These are phyloP conservation scores for Platichthys flesus DNA, from an alignment of 2,113 vertebrate species.

Conservation along the genomic window DNA sequence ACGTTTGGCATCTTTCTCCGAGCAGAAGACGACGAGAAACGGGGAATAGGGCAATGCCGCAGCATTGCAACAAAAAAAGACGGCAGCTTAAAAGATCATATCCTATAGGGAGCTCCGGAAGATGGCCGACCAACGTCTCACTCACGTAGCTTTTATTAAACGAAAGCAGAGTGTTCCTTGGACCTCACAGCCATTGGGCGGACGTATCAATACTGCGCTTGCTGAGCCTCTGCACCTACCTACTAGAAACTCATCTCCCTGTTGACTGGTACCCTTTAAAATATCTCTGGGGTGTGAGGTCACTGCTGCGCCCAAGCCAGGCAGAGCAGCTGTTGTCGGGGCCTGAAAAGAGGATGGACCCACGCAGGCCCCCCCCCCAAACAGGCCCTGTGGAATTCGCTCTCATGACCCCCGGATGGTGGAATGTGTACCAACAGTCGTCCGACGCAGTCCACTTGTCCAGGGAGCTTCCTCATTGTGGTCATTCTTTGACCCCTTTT, in stretches of 20 bases:
- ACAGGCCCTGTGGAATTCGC: conserved; percentile 70
- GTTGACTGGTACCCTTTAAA: conserved; percentile 92
- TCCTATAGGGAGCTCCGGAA: conserved; percentile 53
- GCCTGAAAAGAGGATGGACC: conserved; percentile 66
- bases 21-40: conserved; percentile 74
- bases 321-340: conserved; percentile 85
- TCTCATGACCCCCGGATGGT: conserved; percentile 55
- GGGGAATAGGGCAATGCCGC: conserved; percentile 83
- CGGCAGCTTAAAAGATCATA: conserved; percentile 72
- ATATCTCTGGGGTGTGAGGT: conserved; percentile 85
- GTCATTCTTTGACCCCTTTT: conserved; percentile 36
- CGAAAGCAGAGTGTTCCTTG: conserved; percentile 55
- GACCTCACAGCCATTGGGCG: conserved; percentile 72
- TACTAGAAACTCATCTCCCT: conserved; percentile 81
- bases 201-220: conserved; percentile 78
- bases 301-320: conserved; percentile 88
- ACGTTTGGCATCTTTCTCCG: conserved; percentile 88
- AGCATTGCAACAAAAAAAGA: conserved; percentile 81
- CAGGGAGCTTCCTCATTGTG: conserved; percentile 63
- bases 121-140: not conserved
- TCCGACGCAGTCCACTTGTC: conserved; percentile 52
- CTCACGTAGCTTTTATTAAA: conserved; percentile 17
- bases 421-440: conserved; percentile 61
- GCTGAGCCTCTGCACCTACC: conserved; percentile 64
- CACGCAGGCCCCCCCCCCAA: conserved; percentile 45